phyloP scores from a whole-genome alignment of 2,797 vertebrate genomes.

The Taenioides sp. region DNA sequence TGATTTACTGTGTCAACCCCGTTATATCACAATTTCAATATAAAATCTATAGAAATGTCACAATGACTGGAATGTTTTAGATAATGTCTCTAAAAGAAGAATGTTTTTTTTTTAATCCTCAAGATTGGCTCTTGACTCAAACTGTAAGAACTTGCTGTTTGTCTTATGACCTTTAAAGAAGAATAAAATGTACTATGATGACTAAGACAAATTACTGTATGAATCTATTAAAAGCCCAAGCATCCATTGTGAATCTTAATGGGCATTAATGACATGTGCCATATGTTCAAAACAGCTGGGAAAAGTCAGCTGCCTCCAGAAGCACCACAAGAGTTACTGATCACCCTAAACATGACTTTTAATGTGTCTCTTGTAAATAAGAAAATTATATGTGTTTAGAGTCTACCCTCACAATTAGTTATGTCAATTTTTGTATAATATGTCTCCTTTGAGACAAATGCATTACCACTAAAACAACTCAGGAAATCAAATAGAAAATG shows the following conservation, averaged over 20 bases:
- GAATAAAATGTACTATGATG: neutral
- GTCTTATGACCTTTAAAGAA: slow-evolving; percentile 27
- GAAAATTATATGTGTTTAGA: neutral
- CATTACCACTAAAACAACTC: no score
- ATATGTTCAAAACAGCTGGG: slow-evolving; percentile 72
- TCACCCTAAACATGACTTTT: slow-evolving; percentile 21
- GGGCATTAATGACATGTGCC: slow-evolving; percentile 67
- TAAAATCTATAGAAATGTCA: neutral
- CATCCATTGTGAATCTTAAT: slow-evolving; percentile 64
- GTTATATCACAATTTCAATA: no score
- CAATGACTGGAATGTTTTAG: neutral
- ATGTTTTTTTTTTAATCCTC: neutral
- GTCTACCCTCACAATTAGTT: neutral
- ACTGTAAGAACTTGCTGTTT: slow-evolving; percentile 13
- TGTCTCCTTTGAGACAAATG: no score
- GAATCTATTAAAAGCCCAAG: slow-evolving; percentile 55
- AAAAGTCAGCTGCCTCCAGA: slow-evolving; percentile 52
- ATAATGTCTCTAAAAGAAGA: neutral
- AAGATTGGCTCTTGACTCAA: neutral
- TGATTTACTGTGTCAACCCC: no score
- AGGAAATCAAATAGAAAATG: no score
- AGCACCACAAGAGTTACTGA: slow-evolving; percentile 40
- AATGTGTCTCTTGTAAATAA: neutral
- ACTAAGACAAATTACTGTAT: slow-evolving; percentile 56
- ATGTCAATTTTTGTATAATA: no score